phyloP scores from a whole-genome alignment of 2,797 vertebrate species.

The Tamandua tetradactyla region DNA sequence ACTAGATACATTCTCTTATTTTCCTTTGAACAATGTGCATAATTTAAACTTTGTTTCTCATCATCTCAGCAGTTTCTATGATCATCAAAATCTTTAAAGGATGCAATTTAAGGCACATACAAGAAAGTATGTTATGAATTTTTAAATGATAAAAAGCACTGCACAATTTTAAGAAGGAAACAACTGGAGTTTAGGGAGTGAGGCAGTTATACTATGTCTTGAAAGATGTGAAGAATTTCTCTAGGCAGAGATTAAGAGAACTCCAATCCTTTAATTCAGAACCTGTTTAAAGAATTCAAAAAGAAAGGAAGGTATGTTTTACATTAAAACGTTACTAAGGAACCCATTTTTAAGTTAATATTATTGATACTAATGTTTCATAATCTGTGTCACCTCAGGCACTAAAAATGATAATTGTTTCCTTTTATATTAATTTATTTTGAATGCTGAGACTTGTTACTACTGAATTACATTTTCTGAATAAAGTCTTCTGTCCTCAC shows the following conservation, averaged over 20 bases:
- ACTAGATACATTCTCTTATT: not conserved
- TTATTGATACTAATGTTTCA: not conserved
- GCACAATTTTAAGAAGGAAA: constrained; percentile 13
- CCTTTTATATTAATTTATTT: constrained; percentile 44
- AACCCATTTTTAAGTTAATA: not conserved
- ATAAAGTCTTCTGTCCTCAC: not conserved
- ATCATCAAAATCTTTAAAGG: constrained; percentile 4
- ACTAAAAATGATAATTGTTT: not conserved
- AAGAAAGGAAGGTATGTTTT: not conserved
- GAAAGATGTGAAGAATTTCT: not conserved
- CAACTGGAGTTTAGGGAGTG: not conserved
- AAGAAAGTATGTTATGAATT: not conserved
- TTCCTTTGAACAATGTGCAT: constrained; percentile 6
- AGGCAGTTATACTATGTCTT: not conserved
- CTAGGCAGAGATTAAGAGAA: not conserved
- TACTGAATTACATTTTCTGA: not conserved
- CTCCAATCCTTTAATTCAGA: not conserved
- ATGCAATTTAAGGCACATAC: not conserved
- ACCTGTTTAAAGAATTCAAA: not conserved
- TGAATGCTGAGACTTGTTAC: not conserved
- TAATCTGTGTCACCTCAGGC: not conserved
- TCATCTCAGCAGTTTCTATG: not conserved
- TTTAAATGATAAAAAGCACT: not conserved
- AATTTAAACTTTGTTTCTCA: not conserved
- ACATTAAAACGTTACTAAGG: not conserved